Percentiles rank a stretch among this genome's conserved stretches.
phyloP scores from a whole-genome alignment of 1,140 invertebrate genomes.

The Papilio aristodemus region DNA sequence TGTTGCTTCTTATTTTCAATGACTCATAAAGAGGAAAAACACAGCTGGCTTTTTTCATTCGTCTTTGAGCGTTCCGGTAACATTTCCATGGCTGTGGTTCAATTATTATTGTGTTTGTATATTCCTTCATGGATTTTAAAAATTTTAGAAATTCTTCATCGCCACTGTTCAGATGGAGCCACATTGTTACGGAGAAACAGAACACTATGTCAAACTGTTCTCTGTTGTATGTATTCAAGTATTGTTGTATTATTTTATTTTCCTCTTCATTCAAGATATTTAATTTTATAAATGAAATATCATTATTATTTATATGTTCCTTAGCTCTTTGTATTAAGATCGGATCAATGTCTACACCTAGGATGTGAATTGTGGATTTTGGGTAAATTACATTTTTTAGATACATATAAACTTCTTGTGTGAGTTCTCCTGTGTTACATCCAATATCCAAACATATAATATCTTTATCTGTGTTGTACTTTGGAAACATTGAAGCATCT shows the following conservation, averaged over 20 bases:
- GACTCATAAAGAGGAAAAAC: slow-evolving; percentile 82
- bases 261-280: slow-evolving; percentile 82
- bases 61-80: slow-evolving; percentile 86
- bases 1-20: slow-evolving; percentile 82
- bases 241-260: slow-evolving; percentile 65
- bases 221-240: slow-evolving; percentile 69
- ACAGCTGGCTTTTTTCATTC: slow-evolving; percentile 83
- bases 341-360: slow-evolving; percentile 89
- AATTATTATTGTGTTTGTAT: slow-evolving; percentile 83
- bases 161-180: slow-evolving; percentile 92
- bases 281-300: slow-evolving; percentile 81
- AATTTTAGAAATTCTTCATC: slow-evolving; percentile 85
- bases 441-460: slow-evolving; percentile 87
- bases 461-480: slow-evolving; percentile 51
- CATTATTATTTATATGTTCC: slow-evolving; percentile 69
- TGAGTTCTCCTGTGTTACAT: slow-evolving; percentile 89
- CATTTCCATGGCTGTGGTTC: slow-evolving; percentile 93
- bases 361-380: slow-evolving; percentile 76
- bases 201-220: slow-evolving; percentile 85
- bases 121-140: slow-evolving; percentile 79
- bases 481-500: slow-evolving; percentile 82
- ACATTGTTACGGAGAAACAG: slow-evolving; percentile 92
- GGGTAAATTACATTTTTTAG: slow-evolving; percentile 68
- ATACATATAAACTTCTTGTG: slow-evolving; percentile 81
- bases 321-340: slow-evolving; percentile 85